These are phyloP conservation scores for Thermophis baileyi DNA, from an alignment of 2,113 vertebrate species.

Conservation along the genomic window DNA sequence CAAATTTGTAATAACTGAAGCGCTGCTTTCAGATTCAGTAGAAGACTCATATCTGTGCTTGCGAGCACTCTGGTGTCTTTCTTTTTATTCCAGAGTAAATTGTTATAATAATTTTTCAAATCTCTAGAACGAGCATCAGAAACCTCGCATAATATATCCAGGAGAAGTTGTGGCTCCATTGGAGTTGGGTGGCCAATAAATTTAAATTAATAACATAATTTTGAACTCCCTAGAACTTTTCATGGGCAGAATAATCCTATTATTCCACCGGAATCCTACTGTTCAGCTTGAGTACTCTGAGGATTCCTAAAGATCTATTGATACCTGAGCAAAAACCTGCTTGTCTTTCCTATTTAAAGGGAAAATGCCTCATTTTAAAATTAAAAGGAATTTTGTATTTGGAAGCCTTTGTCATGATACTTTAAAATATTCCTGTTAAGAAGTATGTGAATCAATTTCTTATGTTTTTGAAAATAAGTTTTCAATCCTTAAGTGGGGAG, in stretches of 20 bases:
- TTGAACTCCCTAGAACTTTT: background rate
- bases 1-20: background rate
- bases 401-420: background rate
- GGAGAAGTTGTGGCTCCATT: background rate
- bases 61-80: background rate
- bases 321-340: background rate
- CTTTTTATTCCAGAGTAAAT: background rate
- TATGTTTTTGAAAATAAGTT: background rate
- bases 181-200: background rate
- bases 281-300: background rate
- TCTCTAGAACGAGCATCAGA: background rate
- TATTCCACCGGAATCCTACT: background rate
- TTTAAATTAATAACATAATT: background rate
- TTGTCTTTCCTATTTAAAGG: background rate
- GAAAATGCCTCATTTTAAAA: background rate
- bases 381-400: background rate
- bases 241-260: background rate
- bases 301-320: background rate
- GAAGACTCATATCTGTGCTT: background rate
- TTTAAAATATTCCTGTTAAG: background rate
- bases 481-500: background rate
- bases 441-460: background rate
- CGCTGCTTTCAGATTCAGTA: background rate
- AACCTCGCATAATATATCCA: background rate
- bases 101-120: background rate